Conservation (phyloP, 2,797 vertebrate species). For the Enteromius mattozi region DNA sequence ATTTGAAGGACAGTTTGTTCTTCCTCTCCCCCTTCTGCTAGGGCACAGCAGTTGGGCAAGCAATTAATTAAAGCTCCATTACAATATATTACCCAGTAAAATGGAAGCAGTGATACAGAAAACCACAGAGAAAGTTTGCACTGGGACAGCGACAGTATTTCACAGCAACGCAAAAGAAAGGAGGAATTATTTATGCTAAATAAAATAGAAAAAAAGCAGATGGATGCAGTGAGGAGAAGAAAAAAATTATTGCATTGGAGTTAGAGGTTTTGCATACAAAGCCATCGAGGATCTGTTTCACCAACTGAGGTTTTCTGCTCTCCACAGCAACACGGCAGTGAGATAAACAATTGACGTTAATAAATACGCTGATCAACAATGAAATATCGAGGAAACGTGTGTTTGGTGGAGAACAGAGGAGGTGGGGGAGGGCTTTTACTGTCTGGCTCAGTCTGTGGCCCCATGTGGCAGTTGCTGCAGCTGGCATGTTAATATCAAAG, state of each 20-base stretch:
- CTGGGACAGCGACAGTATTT: constrained; percentile 61
- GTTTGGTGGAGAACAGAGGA: constrained; percentile 33
- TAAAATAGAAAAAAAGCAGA: neutral
- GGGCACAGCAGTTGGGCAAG: constrained; percentile 55
- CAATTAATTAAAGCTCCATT: constrained; percentile 67
- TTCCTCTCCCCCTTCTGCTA: constrained; percentile 44
- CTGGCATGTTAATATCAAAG: constrained; percentile 65
- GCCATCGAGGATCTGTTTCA: neutral
- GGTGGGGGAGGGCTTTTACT: constrained; percentile 56
- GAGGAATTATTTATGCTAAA: constrained; percentile 36
- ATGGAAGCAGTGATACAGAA: constrained; percentile 53
- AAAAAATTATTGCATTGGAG: constrained; percentile 14
- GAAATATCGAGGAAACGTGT: constrained; percentile 32
- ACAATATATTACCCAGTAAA: constrained; percentile 62
- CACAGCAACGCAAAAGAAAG: constrained; percentile 53
- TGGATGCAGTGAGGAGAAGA: neutral
- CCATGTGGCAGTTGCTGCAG: constrained; percentile 63
- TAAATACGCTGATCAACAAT: constrained; percentile 29
- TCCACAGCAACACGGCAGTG: neutral
- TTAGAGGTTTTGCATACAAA: neutral
- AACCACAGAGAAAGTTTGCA: constrained; percentile 55
- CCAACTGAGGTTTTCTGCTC: constrained; percentile 9
- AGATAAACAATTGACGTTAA: constrained; percentile 35
- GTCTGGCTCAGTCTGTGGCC: constrained; percentile 61
- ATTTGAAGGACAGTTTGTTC: constrained; percentile 48